phyloP scores from a whole-genome alignment of 2,888 invertebrate genomes.

The Patella depressa region DNA sequence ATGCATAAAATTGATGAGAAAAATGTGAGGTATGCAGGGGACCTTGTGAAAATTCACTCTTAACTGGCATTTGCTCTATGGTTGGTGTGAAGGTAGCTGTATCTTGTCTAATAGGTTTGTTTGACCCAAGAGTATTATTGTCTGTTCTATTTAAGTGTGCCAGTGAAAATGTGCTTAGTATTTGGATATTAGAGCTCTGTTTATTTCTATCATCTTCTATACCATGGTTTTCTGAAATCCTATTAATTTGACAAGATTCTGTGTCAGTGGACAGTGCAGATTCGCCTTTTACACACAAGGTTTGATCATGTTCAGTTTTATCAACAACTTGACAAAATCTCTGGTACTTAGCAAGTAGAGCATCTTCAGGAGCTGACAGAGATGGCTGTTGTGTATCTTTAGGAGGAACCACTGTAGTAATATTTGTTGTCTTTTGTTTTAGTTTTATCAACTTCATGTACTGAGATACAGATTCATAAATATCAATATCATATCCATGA shows the following conservation, averaged over 20 bases:
- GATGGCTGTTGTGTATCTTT: not conserved
- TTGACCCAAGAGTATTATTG: not conserved
- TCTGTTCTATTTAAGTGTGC: not conserved
- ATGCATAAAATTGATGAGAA: not conserved
- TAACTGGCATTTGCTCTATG: not conserved
- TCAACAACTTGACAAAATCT: not conserved
- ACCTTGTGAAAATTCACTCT: too few species aligned
- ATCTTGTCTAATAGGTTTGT: not conserved
- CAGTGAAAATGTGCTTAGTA: not conserved
- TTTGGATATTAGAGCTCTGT: not conserved
- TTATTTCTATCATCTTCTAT: not conserved
- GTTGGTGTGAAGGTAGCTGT: not conserved
- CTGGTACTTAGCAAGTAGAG: not conserved
- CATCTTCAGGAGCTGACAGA: not conserved
- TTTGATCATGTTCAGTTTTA: not conserved
- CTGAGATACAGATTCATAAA: not conserved
- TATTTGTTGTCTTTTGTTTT: not conserved
- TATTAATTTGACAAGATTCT: not conserved
- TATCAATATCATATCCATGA: not conserved
- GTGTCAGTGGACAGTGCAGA: not conserved
- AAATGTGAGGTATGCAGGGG: not conserved
- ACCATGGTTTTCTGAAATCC: not conserved
- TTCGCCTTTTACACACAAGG: not conserved
- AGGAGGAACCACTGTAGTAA: not conserved
- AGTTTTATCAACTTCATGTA: not conserved